phyloP scores from a whole-genome alignment of 1,140 invertebrate genomes.

The Neoseiulus cucumeris region DNA sequence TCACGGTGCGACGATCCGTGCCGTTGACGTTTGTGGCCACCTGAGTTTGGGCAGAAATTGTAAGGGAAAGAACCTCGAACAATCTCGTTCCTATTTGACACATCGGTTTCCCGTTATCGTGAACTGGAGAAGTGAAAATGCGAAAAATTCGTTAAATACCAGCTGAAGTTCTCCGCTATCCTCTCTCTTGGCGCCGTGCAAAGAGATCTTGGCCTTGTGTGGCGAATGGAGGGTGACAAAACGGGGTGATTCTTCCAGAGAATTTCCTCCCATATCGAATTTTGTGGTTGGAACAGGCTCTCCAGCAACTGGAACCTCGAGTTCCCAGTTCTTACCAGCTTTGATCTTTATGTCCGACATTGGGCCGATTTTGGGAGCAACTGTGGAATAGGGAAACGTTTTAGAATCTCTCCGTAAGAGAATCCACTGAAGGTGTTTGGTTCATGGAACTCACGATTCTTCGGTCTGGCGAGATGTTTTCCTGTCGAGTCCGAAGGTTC shows the following conservation, averaged over 20 bases:
- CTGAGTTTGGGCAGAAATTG: slow-evolving; percentile 35
- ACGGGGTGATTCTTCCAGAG: slow-evolving; percentile 53
- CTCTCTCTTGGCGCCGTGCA: slow-evolving; percentile 63
- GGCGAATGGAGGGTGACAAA: slow-evolving; percentile 63
- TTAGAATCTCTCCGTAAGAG: too few relatives aligned
- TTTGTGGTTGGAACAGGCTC: slow-evolving; percentile 81
- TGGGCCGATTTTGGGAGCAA: slow-evolving; percentile 74
- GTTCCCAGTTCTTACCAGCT: slow-evolving; percentile 76
- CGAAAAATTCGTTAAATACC: too few relatives aligned
- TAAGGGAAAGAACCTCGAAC: too few relatives aligned
- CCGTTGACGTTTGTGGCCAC: slow-evolving; percentile 80
- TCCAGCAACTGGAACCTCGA: slow-evolving; percentile 78
- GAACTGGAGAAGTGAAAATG: too few relatives aligned
- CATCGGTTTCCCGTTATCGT: too few relatives aligned
- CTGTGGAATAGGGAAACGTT: slow-evolving; percentile 23
- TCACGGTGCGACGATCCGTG: slow-evolving; percentile 61
- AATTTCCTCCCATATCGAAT: slow-evolving; percentile 65
- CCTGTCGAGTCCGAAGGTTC: slow-evolving; percentile 69
- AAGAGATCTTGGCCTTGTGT: slow-evolving; percentile 63
- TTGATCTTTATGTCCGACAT: slow-evolving; percentile 76
- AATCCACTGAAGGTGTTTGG: too few relatives aligned
- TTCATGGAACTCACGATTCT: slow-evolving; percentile 63
- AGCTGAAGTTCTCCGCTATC: slow-evolving; percentile 48
- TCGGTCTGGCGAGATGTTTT: slow-evolving; percentile 69
- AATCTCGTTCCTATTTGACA: too few relatives aligned